These are phyloP conservation scores for Aplocera efformata DNA, from an alignment of 2,888 invertebrate genomes.

Conservation along the genomic window DNA sequence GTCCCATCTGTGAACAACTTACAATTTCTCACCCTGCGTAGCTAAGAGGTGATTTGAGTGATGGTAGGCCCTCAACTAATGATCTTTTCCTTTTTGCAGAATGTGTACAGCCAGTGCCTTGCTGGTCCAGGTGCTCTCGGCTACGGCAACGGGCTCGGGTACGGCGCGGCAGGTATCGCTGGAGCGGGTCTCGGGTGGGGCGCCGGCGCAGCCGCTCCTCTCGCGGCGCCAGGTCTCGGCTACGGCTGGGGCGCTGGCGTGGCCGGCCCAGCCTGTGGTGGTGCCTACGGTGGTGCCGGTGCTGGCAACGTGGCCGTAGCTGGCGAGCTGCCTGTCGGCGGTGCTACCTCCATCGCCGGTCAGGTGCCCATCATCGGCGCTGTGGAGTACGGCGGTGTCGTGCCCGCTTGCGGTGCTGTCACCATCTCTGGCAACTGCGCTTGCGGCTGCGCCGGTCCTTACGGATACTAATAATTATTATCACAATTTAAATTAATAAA, in stretches of 20 bases:
- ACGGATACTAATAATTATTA: background rate
- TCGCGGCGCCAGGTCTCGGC: constrained; percentile 16
- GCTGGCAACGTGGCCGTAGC: constrained; percentile 38
- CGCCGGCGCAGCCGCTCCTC: constrained; percentile 16
- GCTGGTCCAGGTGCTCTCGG: background rate
- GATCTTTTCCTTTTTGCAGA: too few species aligned
- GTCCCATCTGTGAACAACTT: too few species aligned
- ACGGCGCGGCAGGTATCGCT: constrained; percentile 4
- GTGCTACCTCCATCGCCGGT: constrained; percentile 40
- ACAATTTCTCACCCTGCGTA: too few species aligned
- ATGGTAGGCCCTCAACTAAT: too few species aligned
- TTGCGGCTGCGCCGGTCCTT: constrained; percentile 32
- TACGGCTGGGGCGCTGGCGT: constrained; percentile 2
- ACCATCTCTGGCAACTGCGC: constrained; percentile 46
- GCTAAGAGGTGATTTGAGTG: too few species aligned
- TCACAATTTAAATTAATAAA: too few species aligned
- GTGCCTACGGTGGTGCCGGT: constrained; percentile 35
- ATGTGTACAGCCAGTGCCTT: background rate
- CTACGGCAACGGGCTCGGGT: background rate
- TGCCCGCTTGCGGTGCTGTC: constrained; percentile 46
- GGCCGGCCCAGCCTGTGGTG: constrained; percentile 5
- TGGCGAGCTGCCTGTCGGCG: constrained; percentile 45
- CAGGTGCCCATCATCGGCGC: constrained; percentile 46
- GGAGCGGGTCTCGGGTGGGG: background rate
- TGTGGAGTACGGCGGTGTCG: constrained; percentile 43